phyloP scores from a whole-genome alignment of 2,888 invertebrate species.

The Eustalomyia histrio region DNA sequence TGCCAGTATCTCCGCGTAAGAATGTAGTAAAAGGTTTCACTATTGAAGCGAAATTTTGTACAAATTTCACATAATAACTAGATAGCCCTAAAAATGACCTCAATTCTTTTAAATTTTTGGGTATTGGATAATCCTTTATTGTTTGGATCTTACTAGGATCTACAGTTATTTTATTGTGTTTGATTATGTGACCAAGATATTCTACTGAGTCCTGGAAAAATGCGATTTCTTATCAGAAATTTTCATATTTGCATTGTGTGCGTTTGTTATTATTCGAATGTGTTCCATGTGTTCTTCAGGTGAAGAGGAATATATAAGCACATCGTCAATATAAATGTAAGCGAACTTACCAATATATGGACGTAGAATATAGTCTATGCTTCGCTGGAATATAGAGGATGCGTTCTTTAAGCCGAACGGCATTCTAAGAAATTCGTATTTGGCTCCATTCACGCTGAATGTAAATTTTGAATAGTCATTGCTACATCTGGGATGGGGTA shows the following conservation, averaged over 20 bases:
- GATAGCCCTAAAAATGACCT: slow-evolving; percentile 12
- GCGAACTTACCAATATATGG: slow-evolving; percentile 14
- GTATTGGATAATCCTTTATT: no score
- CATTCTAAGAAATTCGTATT: slow-evolving; percentile 5
- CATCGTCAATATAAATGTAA: slow-evolving; percentile 11
- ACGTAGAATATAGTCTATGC: no score
- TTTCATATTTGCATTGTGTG: background rate
- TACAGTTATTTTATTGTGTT: slow-evolving; percentile 27
- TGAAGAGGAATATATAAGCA: slow-evolving; percentile 17
- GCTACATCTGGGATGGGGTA: no score
- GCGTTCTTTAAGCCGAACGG: background rate
- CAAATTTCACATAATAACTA: slow-evolving; percentile 16
- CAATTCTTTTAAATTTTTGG: slow-evolving; percentile 23
- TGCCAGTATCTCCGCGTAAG: background rate
- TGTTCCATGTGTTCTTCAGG: slow-evolving; percentile 16
- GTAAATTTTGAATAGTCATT: no score
- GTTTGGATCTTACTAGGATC: slow-evolving; percentile 8
- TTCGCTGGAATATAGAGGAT: no score
- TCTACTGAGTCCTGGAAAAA: no score
- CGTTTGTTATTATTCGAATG: slow-evolving; percentile 3
- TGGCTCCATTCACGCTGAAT: no score
- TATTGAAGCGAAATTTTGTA: slow-evolving; percentile 17
- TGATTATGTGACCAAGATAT: no score
- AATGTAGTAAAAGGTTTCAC: background rate
- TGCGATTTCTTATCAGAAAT: no score